Evolutionary conservation across 2,797 vertebrate species (phyloP), one percentile per base, ranked within the genome.

Genomic region (Gymnodraco acuticeps): DNA sequence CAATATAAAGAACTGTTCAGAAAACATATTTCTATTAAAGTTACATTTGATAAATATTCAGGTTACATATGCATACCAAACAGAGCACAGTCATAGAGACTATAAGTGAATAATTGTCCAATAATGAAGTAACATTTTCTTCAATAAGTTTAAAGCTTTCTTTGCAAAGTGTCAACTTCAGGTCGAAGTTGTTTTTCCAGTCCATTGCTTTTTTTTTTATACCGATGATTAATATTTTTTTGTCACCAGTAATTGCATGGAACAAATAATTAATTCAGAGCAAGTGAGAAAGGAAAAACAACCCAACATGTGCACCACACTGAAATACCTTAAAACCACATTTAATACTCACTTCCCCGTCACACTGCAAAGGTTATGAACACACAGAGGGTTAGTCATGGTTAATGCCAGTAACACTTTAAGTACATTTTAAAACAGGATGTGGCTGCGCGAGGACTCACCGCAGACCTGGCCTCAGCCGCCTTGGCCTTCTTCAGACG

Each of bases 261-360:
- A 27, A 15, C 5, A 46, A 5, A 53, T 56, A 54, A 52, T 50
- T 1, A 5, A 38, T 15, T 45, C 15, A 68, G 71, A 85, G 27
- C 69, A 78, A 59, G 51, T 23, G 20, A 59, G 60, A 79, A 55
- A 53, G 51, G 53, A 65, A 82, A 81, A 81, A 72, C 63, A 74
- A 88, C 16, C 42, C 27, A 63, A 70, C 13, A 10, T 64, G 50
- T 71, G 58, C 33, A 93, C 64, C 64, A 71, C 7, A 89, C 38
- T 27, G 11, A 20, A 80, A 64, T 52, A 64, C 13, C 42, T 47
- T 19, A 64, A 55, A 66, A 80, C 61, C 46, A 3, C 83, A 75
- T 86, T 88, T 61, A 79, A 97, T 99, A 98, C 98, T 99, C 95
- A 99, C 98, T 96, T 97, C 97, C 92, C 96, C 97, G 94, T 98